Conservation (phyloP, 2,797 vertebrate species). For the Acanthiza pusilla region DNA sequence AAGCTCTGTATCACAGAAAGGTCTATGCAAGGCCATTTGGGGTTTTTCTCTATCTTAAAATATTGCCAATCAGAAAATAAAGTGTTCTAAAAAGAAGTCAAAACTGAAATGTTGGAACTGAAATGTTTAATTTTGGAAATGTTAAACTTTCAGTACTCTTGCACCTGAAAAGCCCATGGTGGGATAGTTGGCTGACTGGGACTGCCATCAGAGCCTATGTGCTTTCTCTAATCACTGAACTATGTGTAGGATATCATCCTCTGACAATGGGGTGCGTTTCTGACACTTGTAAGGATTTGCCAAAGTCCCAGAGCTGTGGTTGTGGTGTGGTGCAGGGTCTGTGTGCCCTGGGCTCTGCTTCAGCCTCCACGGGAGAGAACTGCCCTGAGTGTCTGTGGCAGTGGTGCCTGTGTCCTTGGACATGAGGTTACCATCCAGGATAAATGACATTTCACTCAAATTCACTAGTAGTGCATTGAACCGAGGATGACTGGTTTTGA, state of each 20-base stretch:
- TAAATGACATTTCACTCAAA: neutral
- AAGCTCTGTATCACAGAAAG: neutral
- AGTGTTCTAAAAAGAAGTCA: neutral
- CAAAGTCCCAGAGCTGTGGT: neutral
- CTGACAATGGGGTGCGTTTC: neutral
- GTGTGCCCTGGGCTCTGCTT: neutral
- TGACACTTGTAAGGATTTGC: fast-evolving
- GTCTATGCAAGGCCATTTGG: neutral
- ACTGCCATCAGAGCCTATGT: neutral
- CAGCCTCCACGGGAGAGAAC: fast-evolving
- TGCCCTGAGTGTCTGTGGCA: fast-evolving
- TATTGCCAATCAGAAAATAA: neutral
- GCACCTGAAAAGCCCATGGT: neutral
- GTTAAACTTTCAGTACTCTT: neutral
- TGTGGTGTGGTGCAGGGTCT: neutral
- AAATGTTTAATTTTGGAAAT: neutral
- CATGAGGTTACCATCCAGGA: neutral
- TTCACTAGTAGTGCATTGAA: neutral
- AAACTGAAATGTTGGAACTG: neutral
- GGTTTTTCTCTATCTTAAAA: neutral
- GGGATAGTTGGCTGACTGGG: neutral
- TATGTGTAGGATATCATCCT: fast-evolving
- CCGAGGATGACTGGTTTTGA: neutral
- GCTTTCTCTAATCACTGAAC: neutral
- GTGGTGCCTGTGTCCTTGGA: neutral